phyloP scores from a whole-genome alignment of 1,140 invertebrate species.

The Amyelois transitella region DNA sequence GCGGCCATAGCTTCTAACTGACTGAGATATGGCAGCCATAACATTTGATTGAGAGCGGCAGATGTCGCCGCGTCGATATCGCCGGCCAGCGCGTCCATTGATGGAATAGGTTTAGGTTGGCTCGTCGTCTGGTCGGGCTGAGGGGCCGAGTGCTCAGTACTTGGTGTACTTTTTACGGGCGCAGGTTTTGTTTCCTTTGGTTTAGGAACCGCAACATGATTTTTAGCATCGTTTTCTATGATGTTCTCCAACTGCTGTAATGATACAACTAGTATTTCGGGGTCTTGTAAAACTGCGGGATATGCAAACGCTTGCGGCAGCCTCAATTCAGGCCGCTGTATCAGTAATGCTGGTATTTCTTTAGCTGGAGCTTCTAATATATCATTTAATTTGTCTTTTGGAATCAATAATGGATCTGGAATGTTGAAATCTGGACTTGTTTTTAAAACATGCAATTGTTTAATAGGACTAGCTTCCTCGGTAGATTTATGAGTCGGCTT shows the following conservation, averaged over 20 bases:
- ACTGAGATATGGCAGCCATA: constrained; percentile 81
- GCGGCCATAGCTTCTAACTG: constrained; percentile 75
- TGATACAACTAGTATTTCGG: constrained; percentile 85
- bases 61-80: constrained; percentile 80
- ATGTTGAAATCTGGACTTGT: constrained; percentile 80
- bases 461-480: constrained; percentile 78
- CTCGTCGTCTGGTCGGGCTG: constrained; percentile 43
- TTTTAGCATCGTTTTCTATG: constrained; percentile 74
- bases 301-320: constrained; percentile 82
- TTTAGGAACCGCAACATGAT: constrained; percentile 47
- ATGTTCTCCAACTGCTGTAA: constrained; percentile 85
- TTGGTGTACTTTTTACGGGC: constrained; percentile 64
- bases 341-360: constrained; percentile 84
- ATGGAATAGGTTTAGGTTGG: constrained; percentile 50
- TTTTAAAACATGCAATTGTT: constrained; percentile 83
- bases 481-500: constrained; percentile 46
- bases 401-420: constrained; percentile 86
- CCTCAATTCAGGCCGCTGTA: constrained; percentile 80
- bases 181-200: constrained; percentile 39
- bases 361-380: constrained; percentile 82
- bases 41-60: constrained; percentile 80
- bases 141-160: constrained; percentile 26
- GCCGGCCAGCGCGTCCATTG: constrained; percentile 70
- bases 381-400: constrained; percentile 81
- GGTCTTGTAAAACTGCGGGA: constrained; percentile 82